phyloP scores from a whole-genome alignment of 2,888 invertebrate genomes.

The Molorchus minor region DNA sequence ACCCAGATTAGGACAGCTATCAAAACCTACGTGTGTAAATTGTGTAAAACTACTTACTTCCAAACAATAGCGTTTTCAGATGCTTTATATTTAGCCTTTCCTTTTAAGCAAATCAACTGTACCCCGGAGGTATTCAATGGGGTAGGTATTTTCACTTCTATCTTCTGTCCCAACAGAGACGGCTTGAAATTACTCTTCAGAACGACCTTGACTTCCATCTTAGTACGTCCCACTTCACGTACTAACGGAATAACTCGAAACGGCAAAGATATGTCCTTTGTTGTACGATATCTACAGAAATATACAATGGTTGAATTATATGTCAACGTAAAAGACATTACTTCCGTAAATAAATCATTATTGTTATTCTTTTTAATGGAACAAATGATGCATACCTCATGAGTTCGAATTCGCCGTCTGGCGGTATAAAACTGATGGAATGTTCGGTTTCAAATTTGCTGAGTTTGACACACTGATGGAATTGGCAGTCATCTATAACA shows the following conservation, averaged over 20 bases:
- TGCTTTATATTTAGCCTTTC: conserved; percentile 99
- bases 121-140: conserved; percentile 99
- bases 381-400: conserved; percentile 78
- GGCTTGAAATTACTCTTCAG: conserved; percentile 99
- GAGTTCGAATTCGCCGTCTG: conserved; percentile 99
- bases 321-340: too few relatives aligned
- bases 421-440: conserved; percentile 99
- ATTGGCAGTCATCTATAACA: conserved; percentile 99
- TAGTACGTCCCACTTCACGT: conserved; percentile 96
- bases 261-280: conserved; percentile 98
- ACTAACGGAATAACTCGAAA: conserved; percentile 99
- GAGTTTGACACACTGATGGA: conserved; percentile 99
- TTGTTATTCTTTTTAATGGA: neutral
- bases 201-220: conserved; percentile 99
- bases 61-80: conserved; percentile 98
- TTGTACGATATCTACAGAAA: conserved; percentile 85
- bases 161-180: conserved; percentile 96
- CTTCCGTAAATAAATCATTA: too few relatives aligned
- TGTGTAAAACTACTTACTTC: conserved; percentile 73
- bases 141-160: conserved; percentile 98
- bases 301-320: too few relatives aligned
- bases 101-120: conserved; percentile 98
- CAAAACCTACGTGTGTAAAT: neutral
- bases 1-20: neutral
- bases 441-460: conserved; percentile 99